A percentile compares a stretch with the other conserved stretches of the same genome.
Evolutionary conservation across 2,888 invertebrate genomes (phyloP).

Genomic region (Augiades crinisus): DNA sequence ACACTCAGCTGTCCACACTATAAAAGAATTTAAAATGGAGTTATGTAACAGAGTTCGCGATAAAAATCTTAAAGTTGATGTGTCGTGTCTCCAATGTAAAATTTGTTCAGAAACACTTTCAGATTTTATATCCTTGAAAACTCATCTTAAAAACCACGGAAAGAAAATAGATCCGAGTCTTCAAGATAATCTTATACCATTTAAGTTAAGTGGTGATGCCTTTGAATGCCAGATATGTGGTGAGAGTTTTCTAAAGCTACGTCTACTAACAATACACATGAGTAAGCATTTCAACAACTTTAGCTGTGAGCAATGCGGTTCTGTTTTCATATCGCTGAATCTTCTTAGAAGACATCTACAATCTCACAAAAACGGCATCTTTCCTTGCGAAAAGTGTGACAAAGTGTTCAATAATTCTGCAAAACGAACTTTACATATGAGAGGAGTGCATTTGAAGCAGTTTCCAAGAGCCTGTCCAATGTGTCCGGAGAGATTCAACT

Average conservation of each 20-base stretch:
- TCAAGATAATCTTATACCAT: conserved; percentile 62
- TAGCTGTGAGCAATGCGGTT: conserved; percentile 64
- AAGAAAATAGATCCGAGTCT: conserved; percentile 45
- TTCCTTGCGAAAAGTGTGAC: conserved; percentile 60
- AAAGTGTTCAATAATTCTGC: conserved; percentile 59
- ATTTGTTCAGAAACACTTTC: conserved; percentile 45
- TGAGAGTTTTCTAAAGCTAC: conserved; percentile 50
- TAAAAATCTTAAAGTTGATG: conserved; percentile 59
- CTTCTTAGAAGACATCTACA: conserved; percentile 54
- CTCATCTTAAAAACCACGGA: conserved; percentile 53
- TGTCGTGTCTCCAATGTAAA: conserved; percentile 52
- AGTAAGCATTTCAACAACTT: conserved; percentile 65
- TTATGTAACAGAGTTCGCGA: conserved; percentile 49
- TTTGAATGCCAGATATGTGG: conserved; percentile 62
- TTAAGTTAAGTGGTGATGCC: conserved; percentile 48
- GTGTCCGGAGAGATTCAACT: conserved; percentile 62
- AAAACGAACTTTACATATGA: conserved; percentile 52
- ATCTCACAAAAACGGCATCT: conserved; percentile 54
- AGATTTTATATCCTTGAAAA: conserved; percentile 47
- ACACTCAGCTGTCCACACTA: conserved; percentile 46
- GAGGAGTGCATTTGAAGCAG: conserved; percentile 59
- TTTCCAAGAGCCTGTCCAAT: conserved; percentile 55
- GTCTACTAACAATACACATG: conserved; percentile 63
- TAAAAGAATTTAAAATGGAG: conserved; percentile 47
- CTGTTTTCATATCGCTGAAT: conserved; percentile 52